Evolutionary conservation across 2,797 vertebrate genomes (phyloP).

Genomic region (Lycodopsis pacificus): DNA sequence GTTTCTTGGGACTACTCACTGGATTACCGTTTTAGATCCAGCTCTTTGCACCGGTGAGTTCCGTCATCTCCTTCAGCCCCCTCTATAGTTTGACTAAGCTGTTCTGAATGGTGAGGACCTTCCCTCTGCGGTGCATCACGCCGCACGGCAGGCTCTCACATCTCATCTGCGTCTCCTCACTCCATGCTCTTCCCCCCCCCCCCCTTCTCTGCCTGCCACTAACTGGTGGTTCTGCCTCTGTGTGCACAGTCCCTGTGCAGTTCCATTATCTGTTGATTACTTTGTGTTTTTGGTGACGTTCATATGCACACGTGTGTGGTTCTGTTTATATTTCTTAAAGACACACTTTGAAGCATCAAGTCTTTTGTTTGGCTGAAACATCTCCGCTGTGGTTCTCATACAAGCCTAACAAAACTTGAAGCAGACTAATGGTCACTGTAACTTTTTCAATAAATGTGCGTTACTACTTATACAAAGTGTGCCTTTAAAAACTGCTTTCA

Average conservation of each 20-base stretch:
- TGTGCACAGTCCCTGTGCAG: conserved; percentile 64
- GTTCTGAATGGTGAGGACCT: conserved; percentile 66
- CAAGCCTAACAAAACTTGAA: conserved; percentile 22
- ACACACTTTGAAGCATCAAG: conserved; percentile 66
- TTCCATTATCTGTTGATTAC: conserved; percentile 59
- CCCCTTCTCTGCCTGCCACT: conserved; percentile 70
- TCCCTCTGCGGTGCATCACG: conserved; percentile 58
- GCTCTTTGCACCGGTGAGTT: conserved; percentile 99
- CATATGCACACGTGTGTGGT: conserved; percentile 51
- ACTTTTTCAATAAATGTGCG: conserved; percentile 2
- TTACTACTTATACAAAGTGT: conserved; percentile 62
- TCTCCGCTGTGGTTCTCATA: conserved; percentile 18
- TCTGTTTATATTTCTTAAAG: conserved; percentile 66
- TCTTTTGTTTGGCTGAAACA: conserved; percentile 25
- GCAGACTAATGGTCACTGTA: conserved; percentile 16
- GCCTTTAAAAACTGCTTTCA: conserved; percentile 70
- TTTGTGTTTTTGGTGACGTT: conserved; percentile 57
- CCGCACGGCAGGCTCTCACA: conserved; percentile 68
- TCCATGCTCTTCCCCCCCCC: conserved; percentile 33
- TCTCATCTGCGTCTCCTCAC: conserved; percentile 73
- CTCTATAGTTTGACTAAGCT: conserved; percentile 67
- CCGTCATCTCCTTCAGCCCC: conserved; percentile 84
- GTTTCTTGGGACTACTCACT: conserved; percentile 94
- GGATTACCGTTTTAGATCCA: conserved; percentile 99
- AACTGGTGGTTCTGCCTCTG: conserved; percentile 69